Evolutionary conservation across 2,797 vertebrate genomes (phyloP), one percentile per base, ranked within the genome.

Genomic region (Sebastes taczanowskii): DNA sequence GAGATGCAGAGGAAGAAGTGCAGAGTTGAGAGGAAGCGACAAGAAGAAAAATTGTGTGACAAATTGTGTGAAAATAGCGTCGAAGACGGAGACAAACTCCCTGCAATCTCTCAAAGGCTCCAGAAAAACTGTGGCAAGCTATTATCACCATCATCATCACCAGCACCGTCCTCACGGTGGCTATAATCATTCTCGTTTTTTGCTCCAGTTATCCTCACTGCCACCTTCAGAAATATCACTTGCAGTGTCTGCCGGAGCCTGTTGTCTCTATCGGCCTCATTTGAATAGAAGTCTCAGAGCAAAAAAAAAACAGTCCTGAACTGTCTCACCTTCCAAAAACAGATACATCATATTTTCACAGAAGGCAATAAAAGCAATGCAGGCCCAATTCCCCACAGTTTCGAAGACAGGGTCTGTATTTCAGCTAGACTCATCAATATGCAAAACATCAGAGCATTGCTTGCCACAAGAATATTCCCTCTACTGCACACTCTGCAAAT

Each of bases 351-450:
- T 88, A 90, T 92, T 90, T 91, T 81, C 85, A 83, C 79, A 89
- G 81, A 86, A 93, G 85, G 89, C 88, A 94, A 92, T 92, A 94
- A 92, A 92, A 89, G 88, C 80, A 86, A 86, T 46, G 84, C 87
- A 70, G 86, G 81, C 86, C 90, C 91, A 88, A 90, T 89, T 94
- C 90, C 93, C 91, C 79, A 84, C 88, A 84, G 89, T 91, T 90
- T 76, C 52, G 58, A 81, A 94, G 85, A 88, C 83, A 84, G 76
- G 85, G 86, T 80, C 85, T 86, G 84, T 82, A 88, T 88, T 91
- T 93, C 92, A 93, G 90, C 86, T 83, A 63, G 80, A 90, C 94
- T 95, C 92, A 95, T 95, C 92, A 95, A 93, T 94, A 95, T 95
- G 92, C 93, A 95, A 93, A 93, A 94, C 92, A 94, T 92, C 90